Evolutionary conservation across 2,113 vertebrate species (phyloP).

Genomic region (Pseudopodoces humilis): DNA sequence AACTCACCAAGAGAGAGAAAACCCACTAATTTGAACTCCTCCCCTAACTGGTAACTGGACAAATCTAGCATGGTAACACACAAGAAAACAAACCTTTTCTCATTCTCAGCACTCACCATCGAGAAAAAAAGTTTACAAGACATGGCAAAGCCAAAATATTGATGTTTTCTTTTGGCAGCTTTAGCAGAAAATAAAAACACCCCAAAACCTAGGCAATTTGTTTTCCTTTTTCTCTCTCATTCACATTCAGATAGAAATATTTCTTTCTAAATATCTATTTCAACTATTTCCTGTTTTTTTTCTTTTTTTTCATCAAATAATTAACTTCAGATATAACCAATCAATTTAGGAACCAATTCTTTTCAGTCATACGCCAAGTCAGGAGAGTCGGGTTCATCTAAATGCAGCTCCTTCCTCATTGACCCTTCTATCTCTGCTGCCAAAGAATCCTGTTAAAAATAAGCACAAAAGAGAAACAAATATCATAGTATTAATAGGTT

Average conservation of each 20-base stretch:
- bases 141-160: not conserved
- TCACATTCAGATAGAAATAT: not conserved
- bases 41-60: not conserved
- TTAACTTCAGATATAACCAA: not conserved
- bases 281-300: not conserved
- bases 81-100: not conserved
- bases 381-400: constrained; percentile 90
- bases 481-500: not conserved
- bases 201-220: not conserved
- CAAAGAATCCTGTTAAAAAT: constrained; percentile 88
- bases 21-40: not conserved
- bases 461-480: constrained; percentile 13
- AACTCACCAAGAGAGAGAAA: not conserved
- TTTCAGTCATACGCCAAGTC: constrained; percentile 77
- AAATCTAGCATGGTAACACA: not conserved
- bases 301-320: not conserved
- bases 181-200: not conserved
- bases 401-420: constrained; percentile 95
- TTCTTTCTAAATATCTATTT: not conserved
- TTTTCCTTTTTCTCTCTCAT: not conserved
- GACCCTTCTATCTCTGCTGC: constrained; percentile 98
- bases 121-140: not conserved
- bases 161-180: not conserved
- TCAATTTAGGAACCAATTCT: not conserved
- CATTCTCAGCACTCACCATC: not conserved